Evolutionary conservation across 2,797 vertebrate species (phyloP), one percentile per base, ranked within the genome.

Genomic region (Geotrypetes seraphini): DNA sequence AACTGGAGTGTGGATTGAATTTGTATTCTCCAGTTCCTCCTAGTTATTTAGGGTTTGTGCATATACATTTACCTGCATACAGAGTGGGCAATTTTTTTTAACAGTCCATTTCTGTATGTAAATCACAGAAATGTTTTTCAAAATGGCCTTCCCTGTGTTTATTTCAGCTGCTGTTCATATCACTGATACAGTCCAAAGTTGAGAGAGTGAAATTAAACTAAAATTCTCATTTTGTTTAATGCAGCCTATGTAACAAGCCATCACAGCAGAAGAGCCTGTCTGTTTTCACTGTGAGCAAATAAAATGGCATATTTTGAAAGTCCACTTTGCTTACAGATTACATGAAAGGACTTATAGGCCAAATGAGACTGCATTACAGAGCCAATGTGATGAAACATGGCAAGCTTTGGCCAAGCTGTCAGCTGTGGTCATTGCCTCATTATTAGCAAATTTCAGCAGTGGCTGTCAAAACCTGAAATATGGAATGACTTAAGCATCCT

Each of bases 401-500:
- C 50, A 32, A 31, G 50, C 53, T 57, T 53, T 39, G 50, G 60
- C 61, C 58, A 63, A 60, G 53, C 47, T 54, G 58, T 45, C 60
- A 69, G 64, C 61, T 70, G 62, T 66, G 63, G 58, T 47, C 58
- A 48, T 25, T 48, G 57, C 56, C 53, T 49, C 47, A 48, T 25
- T 59, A 54, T 54, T 59, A 62, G 58, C 42, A 57, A 36, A 57
- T 70, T 60, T 51, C 49, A 54, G 60, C 50, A 58, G 45, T 49
- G 57, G 50, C 71, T 68, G 52, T 28, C 43, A 65, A 48, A 72
- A 66, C 45, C 60, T 66, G 50, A 73, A 70, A 62, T 57, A 69
- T 62, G 57, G 47, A 62, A 63, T 54, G 61, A 60, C 75, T 74
- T 76, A 71, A 68, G 68, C 52, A 67, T 73, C 59, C 33, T 60